Evolutionary conservation across 1,140 invertebrate genomes (phyloP), one percentile per base, ranked within the genome.

Genomic region (Oncopodura yosiiana): DNA sequence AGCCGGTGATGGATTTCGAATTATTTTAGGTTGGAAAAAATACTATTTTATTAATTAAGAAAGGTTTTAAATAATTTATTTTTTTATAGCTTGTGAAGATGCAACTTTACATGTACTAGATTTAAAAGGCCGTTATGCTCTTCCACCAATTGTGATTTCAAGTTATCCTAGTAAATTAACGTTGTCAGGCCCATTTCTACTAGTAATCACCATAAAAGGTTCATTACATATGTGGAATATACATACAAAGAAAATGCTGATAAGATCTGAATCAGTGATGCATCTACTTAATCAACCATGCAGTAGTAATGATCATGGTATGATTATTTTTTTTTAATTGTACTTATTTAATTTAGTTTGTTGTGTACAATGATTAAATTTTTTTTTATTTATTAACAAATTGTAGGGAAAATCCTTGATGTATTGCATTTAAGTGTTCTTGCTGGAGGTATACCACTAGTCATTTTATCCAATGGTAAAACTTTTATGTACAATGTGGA

Each of bases 81-180:
- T n/a, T n/a, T n/a, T n/a, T n/a, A 73, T 79, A 49, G 73, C 80
- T 38, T 80, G 83, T 66, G 77, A 78, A 45, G 82, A 87, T 69
- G 74, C 75, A 21, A 77, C 76, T 43, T 71, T 86, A 52, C 79
- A 81, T 66, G 74, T 79, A 12, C 76, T 84, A 56, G 72, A 76
- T 56, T 72, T 59, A 41, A 48, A 61, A 55, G 69, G 76, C 12
- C 68, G 72, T 6, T 73, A 79, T 48, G 68, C 79, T 2, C 69
- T 79, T 42, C 82, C 82, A 1, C 79, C 80, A 2, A 65, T 83
- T 16, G 76, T 80, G 0, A 70, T 86, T 1, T 73, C 77, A 27
- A 77, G 80, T 1, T 74, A 74, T 19, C 72, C 79, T 0, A 74
- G 76, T 4, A 70, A 71, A 29, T 56, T 78, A 53, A 67, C 69